A percentile compares a stretch with the other conserved stretches of the same genome.
Evolutionary conservation across 2,888 invertebrate genomes (phyloP).

Genomic region (Drosophila meridiana): DNA sequence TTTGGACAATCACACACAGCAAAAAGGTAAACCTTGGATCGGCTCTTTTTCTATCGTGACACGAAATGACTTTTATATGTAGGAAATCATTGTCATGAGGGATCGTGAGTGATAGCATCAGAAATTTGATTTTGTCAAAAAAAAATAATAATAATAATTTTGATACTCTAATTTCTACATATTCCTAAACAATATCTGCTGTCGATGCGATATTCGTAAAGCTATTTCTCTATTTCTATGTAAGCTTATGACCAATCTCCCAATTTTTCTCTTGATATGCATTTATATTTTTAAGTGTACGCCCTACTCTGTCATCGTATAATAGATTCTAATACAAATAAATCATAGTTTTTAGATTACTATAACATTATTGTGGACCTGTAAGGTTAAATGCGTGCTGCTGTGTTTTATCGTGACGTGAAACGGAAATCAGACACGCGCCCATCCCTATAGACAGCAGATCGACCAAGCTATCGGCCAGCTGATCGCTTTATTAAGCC

Average conservation of each 20-base stretch:
- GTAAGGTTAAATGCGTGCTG: neutral
- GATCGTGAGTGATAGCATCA: neutral
- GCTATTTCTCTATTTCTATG: neutral
- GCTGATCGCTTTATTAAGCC: constrained; percentile 66
- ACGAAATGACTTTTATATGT: neutral
- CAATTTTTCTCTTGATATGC: no score
- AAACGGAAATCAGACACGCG: neutral
- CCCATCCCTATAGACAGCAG: constrained; percentile 17
- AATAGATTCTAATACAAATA: neutral
- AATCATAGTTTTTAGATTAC: neutral
- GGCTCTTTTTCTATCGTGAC: constrained; percentile 3
- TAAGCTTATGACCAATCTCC: no score
- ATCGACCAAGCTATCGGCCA: constrained; percentile 16
- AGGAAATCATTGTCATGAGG: neutral
- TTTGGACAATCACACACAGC: neutral
- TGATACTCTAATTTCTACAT: neutral
- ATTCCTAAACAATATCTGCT: neutral
- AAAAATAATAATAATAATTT: neutral
- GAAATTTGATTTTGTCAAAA: neutral
- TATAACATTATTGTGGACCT: neutral
- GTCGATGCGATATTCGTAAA: neutral
- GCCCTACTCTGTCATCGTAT: no score
- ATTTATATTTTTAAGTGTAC: no score
- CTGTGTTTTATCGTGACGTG: neutral
- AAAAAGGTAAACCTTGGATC: neutral